phyloP scores from a whole-genome alignment of 2,797 vertebrate genomes.

The Syndactyla subalaris region DNA sequence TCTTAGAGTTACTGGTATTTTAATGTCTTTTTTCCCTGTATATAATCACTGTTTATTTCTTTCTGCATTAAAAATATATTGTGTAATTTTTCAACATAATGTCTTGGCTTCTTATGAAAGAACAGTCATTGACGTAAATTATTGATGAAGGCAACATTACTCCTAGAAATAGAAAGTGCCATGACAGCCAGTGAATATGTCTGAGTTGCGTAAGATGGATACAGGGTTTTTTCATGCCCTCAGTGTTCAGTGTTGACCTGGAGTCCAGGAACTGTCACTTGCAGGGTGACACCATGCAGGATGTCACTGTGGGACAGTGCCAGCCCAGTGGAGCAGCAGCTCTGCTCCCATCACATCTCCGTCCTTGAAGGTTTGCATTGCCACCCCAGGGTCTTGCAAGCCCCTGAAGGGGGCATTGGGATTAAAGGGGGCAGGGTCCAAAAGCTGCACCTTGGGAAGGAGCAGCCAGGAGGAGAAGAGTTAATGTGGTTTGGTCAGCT shows the following conservation, averaged over 20 bases:
- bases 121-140: background rate
- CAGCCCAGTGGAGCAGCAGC: background rate
- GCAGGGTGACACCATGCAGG: background rate
- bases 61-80: background rate
- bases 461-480: background rate
- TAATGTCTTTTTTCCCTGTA: background rate
- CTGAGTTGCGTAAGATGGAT: background rate
- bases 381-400: background rate
- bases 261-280: background rate
- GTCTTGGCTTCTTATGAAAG: background rate
- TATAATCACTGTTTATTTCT: background rate
- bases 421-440: background rate
- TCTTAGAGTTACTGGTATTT: background rate
- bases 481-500: fast-evolving
- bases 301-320: background rate
- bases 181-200: background rate
- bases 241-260: background rate
- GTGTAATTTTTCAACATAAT: background rate
- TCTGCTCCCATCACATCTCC: background rate
- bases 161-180: background rate
- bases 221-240: background rate
- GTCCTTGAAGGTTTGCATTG: fast-evolving
- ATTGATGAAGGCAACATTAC: background rate
- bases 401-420: background rate
- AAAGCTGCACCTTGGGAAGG: background rate